phyloP scores from a whole-genome alignment of 2,888 invertebrate genomes.

The Philonicus albiceps region DNA sequence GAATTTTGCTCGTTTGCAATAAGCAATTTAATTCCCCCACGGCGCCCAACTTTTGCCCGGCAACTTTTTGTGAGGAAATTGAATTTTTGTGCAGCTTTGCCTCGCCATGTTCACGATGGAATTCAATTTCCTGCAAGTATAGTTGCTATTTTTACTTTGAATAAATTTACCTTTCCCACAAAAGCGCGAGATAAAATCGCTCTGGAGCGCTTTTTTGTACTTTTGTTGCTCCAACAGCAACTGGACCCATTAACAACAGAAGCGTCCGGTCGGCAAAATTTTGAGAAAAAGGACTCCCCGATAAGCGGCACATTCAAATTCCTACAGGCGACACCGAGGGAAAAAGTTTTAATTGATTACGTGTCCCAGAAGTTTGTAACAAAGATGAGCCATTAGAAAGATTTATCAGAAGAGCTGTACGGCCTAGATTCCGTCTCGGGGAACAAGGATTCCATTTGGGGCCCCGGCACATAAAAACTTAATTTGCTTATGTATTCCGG shows the following conservation, averaged over 20 bases:
- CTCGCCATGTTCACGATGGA: background rate
- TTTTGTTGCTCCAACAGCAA: background rate
- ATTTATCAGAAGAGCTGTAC: background rate
- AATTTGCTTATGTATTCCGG: background rate
- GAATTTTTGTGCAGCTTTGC: background rate
- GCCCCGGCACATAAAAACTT: background rate
- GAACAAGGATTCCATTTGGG: background rate
- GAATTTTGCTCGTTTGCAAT: background rate
- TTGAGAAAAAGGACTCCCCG: background rate
- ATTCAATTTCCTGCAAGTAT: slow-evolving; percentile 22
- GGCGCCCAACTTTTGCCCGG: background rate
- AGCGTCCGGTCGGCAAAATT: background rate
- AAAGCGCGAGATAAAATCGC: background rate
- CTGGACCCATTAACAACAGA: background rate
- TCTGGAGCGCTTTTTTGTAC: background rate
- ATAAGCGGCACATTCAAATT: slow-evolving; percentile 19
- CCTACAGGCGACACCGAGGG: background rate
- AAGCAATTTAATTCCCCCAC: background rate
- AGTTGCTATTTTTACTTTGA: background rate
- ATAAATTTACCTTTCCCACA: background rate
- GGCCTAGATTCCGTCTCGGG: background rate
- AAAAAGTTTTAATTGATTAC: slow-evolving; percentile 34
- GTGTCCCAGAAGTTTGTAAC: slow-evolving; percentile 18
- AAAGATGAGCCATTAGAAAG: slow-evolving; percentile 17
- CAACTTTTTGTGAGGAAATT: background rate